Evolutionary conservation across 2,797 vertebrate genomes (phyloP).

Genomic region (Coregonus ussuriensis): DNA sequence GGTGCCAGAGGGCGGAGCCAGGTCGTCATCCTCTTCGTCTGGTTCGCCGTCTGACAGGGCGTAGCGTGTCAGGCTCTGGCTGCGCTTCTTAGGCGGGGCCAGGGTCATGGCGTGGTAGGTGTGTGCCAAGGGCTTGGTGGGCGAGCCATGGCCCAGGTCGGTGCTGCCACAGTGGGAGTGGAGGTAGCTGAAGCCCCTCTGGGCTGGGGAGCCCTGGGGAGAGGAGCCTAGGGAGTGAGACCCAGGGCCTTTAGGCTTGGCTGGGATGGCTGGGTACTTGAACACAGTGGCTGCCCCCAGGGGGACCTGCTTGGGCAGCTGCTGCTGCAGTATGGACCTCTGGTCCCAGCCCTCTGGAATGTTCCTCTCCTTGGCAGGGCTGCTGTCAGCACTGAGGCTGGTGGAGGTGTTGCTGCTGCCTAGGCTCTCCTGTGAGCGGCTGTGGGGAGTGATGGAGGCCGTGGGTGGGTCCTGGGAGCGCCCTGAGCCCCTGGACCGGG

Average conservation of each 20-base stretch:
- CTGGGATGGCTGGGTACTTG: slow-evolving; percentile 79
- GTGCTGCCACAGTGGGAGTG: slow-evolving; percentile 69
- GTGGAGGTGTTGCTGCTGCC: slow-evolving; percentile 66
- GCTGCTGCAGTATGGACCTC: slow-evolving; percentile 48
- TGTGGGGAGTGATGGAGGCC: slow-evolving; percentile 66
- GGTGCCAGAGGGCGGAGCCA: slow-evolving; percentile 51
- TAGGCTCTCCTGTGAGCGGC: slow-evolving; percentile 80
- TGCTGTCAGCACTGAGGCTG: slow-evolving; percentile 46
- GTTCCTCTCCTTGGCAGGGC: slow-evolving; percentile 82
- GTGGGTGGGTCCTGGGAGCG: slow-evolving; percentile 85
- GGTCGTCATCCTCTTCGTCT: slow-evolving; percentile 75
- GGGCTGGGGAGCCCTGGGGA: slow-evolving; percentile 62
- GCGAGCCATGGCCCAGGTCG: slow-evolving; percentile 35
- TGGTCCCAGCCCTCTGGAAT: slow-evolving; percentile 87
- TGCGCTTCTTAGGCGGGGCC: slow-evolving; percentile 79
- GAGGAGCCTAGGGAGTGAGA: slow-evolving; percentile 43
- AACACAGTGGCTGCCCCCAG: slow-evolving; percentile 79
- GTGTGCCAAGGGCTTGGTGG: neutral
- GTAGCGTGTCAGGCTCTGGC: slow-evolving; percentile 84
- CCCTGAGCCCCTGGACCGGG: slow-evolving; percentile 86
- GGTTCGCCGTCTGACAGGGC: slow-evolving; percentile 87
- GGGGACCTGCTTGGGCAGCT: slow-evolving; percentile 69
- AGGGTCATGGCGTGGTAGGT: slow-evolving; percentile 32
- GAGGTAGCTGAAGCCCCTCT: slow-evolving; percentile 80
- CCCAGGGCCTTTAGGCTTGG: slow-evolving; percentile 65